Conservation (phyloP, 2,888 invertebrate species). For the Trilocha varians region DNA sequence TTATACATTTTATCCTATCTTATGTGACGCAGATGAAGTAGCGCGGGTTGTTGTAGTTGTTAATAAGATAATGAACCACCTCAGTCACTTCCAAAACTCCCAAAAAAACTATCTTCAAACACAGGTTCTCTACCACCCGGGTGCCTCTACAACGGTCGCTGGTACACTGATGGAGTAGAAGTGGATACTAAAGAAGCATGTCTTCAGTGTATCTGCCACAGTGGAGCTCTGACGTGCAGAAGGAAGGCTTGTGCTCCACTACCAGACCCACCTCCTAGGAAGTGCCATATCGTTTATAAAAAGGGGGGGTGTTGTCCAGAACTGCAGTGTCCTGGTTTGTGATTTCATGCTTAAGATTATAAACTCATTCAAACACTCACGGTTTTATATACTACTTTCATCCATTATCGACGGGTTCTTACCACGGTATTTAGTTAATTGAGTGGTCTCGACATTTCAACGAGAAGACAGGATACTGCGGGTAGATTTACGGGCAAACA, state of each 20-base stretch:
- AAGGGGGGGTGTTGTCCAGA: slow-evolving; percentile 84
- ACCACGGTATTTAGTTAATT: no score
- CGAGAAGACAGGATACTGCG: no score
- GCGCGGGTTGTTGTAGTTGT: no score
- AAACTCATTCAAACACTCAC: no score
- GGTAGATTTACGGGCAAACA: no score
- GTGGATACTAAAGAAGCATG: slow-evolving; percentile 84
- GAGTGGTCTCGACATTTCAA: no score
- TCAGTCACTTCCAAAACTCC: background rate
- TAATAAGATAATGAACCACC: no score
- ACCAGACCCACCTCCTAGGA: slow-evolving; percentile 82
- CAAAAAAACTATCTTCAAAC: background rate
- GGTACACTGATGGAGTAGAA: slow-evolving; percentile 76
- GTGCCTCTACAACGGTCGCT: slow-evolving; percentile 81
- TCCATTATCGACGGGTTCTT: no score
- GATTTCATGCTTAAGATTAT: background rate
- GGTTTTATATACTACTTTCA: no score
- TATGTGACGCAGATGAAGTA: no score
- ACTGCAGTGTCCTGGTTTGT: slow-evolving; percentile 79
- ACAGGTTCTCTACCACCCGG: slow-evolving; percentile 40
- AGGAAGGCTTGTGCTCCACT: slow-evolving; percentile 83
- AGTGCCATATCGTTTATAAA: slow-evolving; percentile 80
- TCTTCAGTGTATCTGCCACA: slow-evolving; percentile 82
- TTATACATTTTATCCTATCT: no score
- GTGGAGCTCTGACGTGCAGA: slow-evolving; percentile 82